Base-by-base conservation (phyloP, 2,113 vertebrate genomes). In the Bombycilla garrulus region DNA sequence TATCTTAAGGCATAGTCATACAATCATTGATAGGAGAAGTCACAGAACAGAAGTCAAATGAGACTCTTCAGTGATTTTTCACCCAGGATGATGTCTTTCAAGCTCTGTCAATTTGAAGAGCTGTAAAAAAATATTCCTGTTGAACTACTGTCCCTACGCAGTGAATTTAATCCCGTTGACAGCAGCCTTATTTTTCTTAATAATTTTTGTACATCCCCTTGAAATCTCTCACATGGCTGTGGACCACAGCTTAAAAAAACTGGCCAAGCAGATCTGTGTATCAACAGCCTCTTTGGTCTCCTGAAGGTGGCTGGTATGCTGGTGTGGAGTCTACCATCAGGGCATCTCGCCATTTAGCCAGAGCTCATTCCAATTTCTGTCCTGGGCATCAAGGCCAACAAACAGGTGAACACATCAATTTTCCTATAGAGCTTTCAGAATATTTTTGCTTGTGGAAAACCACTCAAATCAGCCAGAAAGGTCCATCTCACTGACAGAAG, bases 51-150 rank as follows among this genome's bases (percentile, higher is more conserved):
- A 86, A 95, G 48, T 89, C 60, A 90, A 92, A 92, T 33, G 40
- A 93, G 60, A 42, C 40, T 92, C 54, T 77, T 80, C 42, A 53
- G 48, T 24, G 29, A 26, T 84, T 90, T 94, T 95, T 93, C 51
- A 93, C 21, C 57, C 53, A 65, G 80, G 40, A 90, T 78, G 26
- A 70, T 86, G 38, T 47, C 92, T 93, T 94, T 91, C 81, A 82
- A 96, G 80, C 44, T 93, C 57, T 81, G 21, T 56, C 88, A 88
- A 78, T 88, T 83, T 86, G 64, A 62, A 93, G 60, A 86, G 35
- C 54, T 23, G 10, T 62, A 88, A 85, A 89, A 81, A 93, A 54
- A 58, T n/a, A 90, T 66, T 77, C 26, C 74, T 38, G 38, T 35
- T 69, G 57, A 90, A 77, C 67, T 70, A 42, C n/a, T 33, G 21